These are phyloP conservation scores for Hirtodrosophila duncani DNA, from an alignment of 2,888 invertebrate genomes.

Conservation along the genomic window DNA sequence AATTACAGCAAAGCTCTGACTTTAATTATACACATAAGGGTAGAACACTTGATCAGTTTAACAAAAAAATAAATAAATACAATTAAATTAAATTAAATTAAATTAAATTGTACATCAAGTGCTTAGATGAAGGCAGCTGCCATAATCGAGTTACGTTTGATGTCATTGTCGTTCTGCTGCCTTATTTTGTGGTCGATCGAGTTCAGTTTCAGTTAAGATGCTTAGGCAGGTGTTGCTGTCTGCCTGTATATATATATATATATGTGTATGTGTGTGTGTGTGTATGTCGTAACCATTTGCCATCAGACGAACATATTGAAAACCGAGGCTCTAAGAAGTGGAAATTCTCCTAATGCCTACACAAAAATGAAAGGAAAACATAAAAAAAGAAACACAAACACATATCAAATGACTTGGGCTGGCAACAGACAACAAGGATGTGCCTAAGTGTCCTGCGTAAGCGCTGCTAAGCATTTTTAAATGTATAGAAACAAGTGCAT, in stretches of 20 bases:
- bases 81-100: too few relatives aligned
- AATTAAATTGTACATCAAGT: conserved; percentile 41
- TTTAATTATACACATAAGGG: too few relatives aligned
- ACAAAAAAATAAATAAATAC: too few relatives aligned
- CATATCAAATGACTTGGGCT: conserved; percentile 61
- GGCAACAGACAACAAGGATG: not conserved
- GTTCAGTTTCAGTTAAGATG: conserved; percentile 13
- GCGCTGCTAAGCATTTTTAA: conserved; percentile 68
- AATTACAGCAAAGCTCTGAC: conserved; percentile 12
- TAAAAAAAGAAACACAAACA: conserved; percentile 45
- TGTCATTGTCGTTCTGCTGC: conserved; percentile 61
- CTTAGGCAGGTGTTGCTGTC: conserved; percentile 46
- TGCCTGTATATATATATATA: conserved; percentile 30
- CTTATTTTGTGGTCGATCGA: conserved; percentile 29
- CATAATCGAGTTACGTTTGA: conserved; percentile 45
- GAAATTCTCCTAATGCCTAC: too few relatives aligned
- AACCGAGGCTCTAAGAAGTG: too few relatives aligned
- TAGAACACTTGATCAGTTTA: too few relatives aligned
- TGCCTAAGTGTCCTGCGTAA: not conserved
- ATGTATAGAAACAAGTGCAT: conserved; percentile 40
- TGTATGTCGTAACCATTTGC: conserved; percentile 56
- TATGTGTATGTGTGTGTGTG: conserved; percentile 14
- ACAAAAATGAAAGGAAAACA: conserved; percentile 10
- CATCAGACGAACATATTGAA: conserved; percentile 52
- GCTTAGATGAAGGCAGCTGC: conserved; percentile 2